Evolutionary conservation across 2,888 invertebrate species (phyloP).

Genomic region (Augochlorella aurata): DNA sequence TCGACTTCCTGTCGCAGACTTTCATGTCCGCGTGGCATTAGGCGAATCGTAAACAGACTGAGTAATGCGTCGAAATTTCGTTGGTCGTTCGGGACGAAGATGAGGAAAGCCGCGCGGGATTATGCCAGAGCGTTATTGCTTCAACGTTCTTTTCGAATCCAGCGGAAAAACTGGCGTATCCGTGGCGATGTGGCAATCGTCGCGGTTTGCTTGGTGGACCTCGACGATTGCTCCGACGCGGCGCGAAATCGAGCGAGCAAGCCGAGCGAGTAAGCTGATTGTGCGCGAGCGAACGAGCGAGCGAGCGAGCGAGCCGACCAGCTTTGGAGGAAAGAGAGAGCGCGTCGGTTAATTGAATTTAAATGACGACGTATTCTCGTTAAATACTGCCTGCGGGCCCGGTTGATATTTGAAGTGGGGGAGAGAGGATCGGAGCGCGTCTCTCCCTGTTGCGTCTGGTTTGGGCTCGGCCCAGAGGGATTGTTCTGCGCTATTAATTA

Average conservation of each 20-base stretch:
- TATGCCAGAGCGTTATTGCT: conserved; percentile 49
- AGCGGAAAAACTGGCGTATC: conserved; percentile 61
- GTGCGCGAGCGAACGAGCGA: neutral
- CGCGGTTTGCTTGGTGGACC: conserved; percentile 62
- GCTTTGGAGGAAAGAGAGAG: conserved; percentile 24
- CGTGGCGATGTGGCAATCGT: conserved; percentile 57
- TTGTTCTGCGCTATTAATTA: conserved; percentile 54
- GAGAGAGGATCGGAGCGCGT: neutral
- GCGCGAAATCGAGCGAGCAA: conserved; percentile 39
- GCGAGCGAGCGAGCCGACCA: neutral
- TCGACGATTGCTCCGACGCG: conserved; percentile 50
- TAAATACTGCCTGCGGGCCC: conserved; percentile 37
- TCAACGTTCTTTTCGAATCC: conserved; percentile 62
- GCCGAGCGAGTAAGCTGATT: neutral
- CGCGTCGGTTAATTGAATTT: conserved; percentile 53
- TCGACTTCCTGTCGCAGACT: conserved; percentile 3
- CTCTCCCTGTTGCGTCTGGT: neutral
- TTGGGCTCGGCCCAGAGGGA: conserved; percentile 32
- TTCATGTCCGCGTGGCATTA: neutral
- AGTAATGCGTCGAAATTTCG: neutral
- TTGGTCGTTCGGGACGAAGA: neutral
- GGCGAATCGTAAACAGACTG: conserved; percentile 1
- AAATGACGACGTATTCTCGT: conserved; percentile 56
- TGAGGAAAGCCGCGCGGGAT: conserved; percentile 13
- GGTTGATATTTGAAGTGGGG: conserved; percentile 42